A percentile compares a stretch with the other conserved stretches of the same genome.
These are phyloP conservation scores for Dinomys branickii DNA, from an alignment of 2,113 vertebrate species.

Conservation along the genomic window DNA sequence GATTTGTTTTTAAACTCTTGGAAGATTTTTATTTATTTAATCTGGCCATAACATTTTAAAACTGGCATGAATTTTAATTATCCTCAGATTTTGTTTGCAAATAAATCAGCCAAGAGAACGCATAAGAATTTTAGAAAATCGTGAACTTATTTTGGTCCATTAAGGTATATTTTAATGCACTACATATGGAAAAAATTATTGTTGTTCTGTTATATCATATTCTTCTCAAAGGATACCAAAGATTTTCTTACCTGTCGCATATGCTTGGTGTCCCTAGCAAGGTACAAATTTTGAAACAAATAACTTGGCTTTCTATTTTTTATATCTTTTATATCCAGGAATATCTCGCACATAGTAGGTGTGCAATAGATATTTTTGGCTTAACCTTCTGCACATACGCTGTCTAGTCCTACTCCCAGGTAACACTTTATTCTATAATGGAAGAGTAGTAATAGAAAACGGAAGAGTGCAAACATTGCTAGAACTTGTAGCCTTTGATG, in stretches of 20 bases:
- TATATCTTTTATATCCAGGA: neutral
- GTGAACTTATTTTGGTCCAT: conserved; percentile 10
- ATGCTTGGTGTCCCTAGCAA: neutral
- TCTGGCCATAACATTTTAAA: conserved; percentile 52
- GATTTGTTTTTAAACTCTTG: conserved; percentile 57
- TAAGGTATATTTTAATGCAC: conserved; percentile 5
- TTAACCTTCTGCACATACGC: neutral
- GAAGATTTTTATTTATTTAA: conserved; percentile 61
- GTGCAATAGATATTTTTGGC: neutral
- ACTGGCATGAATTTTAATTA: conserved; percentile 67
- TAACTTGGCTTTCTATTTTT: neutral
- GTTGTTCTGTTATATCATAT: neutral
- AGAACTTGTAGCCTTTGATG: neutral
- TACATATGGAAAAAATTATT: conserved; percentile 1
- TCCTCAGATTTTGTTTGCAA: conserved; percentile 44
- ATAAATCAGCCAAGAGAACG: conserved; percentile 55
- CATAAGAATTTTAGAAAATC: conserved; percentile 25
- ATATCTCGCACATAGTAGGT: neutral
- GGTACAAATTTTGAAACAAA: neutral
- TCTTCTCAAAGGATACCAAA: neutral
- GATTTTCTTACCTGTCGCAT: neutral
- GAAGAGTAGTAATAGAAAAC: neutral
- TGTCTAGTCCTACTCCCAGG: neutral
- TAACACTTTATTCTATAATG: neutral
- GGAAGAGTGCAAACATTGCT: neutral